Evolutionary conservation across 1,140 invertebrate genomes (phyloP).

Genomic region (Drosophila simulans): DNA sequence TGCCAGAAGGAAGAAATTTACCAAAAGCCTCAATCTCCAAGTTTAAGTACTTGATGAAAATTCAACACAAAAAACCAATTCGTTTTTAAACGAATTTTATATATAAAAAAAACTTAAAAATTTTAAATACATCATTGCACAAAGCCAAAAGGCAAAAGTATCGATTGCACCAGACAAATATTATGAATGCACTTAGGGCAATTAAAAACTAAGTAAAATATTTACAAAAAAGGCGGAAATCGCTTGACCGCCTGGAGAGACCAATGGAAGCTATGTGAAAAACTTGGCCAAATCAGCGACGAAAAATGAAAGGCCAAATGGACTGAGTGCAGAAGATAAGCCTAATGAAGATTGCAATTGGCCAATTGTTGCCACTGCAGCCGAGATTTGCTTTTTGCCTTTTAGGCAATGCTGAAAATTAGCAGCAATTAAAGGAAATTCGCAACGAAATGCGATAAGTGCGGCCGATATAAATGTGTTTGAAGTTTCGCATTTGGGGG

Average conservation of each 20-base stretch:
- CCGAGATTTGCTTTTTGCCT: slow-evolving; percentile 22
- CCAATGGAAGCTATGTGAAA: slow-evolving; percentile 30
- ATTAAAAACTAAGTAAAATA: slow-evolving; percentile 25
- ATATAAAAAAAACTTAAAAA: too few relatives aligned
- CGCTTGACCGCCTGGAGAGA: background rate
- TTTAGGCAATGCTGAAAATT: slow-evolving; percentile 50
- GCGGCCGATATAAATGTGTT: slow-evolving; percentile 60
- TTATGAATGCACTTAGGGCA: slow-evolving; percentile 18
- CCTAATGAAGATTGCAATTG: slow-evolving; percentile 66
- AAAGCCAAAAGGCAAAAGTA: background rate
- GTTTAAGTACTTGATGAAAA: too few relatives aligned
- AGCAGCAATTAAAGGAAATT: slow-evolving; percentile 77
- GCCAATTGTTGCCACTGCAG: slow-evolving; percentile 55
- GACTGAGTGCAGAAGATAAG: slow-evolving; percentile 63
- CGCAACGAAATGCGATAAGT: slow-evolving; percentile 56
- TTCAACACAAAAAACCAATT: too few relatives aligned
- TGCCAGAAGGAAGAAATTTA: background rate
- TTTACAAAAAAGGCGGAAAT: slow-evolving; percentile 41
- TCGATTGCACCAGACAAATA: background rate
- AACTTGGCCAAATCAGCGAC: slow-evolving; percentile 33
- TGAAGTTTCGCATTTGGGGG: slow-evolving; percentile 51
- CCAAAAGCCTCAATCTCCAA: background rate
- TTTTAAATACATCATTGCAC: too few relatives aligned
- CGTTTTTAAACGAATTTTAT: too few relatives aligned
- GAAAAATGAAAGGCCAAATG: slow-evolving; percentile 57